Conservation (phyloP, 2,797 vertebrate genomes). For the Crocidura indochinensis region DNA sequence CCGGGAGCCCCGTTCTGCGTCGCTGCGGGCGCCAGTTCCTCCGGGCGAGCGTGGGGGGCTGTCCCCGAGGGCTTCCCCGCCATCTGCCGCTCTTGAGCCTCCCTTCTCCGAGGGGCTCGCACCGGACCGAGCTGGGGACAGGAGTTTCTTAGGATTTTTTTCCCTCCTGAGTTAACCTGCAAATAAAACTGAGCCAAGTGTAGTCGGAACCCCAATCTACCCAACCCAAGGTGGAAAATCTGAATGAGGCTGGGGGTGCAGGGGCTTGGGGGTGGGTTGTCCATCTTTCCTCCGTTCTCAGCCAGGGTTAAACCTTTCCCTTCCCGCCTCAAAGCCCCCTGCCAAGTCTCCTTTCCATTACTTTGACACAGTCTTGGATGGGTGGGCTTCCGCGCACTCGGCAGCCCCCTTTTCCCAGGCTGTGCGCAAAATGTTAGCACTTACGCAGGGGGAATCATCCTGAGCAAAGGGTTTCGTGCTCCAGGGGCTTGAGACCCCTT, state of each 20-base stretch:
- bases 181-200: background rate
- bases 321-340: background rate
- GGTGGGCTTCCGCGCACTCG: background rate
- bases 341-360: background rate
- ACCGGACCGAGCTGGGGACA: conserved; percentile 63
- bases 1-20: conserved; percentile 25
- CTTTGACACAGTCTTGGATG: background rate
- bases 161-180: background rate
- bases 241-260: background rate
- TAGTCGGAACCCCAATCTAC: too few species aligned
- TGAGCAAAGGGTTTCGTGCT: background rate
- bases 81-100: conserved; percentile 42
- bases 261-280: background rate
- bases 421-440: background rate
- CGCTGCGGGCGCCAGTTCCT: background rate
- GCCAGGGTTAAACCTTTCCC: conserved; percentile 6
- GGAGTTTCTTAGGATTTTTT: conserved; percentile 63
- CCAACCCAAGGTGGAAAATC: background rate
- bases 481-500: background rate
- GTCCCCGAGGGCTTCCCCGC: conserved; percentile 63
- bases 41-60: background rate
- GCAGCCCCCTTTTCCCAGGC: background rate
- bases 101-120: background rate
- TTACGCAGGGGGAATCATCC: background rate
- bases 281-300: background rate